Evolutionary conservation across 2,888 invertebrate species (phyloP).

Genomic region (Isotomurus palustris): DNA sequence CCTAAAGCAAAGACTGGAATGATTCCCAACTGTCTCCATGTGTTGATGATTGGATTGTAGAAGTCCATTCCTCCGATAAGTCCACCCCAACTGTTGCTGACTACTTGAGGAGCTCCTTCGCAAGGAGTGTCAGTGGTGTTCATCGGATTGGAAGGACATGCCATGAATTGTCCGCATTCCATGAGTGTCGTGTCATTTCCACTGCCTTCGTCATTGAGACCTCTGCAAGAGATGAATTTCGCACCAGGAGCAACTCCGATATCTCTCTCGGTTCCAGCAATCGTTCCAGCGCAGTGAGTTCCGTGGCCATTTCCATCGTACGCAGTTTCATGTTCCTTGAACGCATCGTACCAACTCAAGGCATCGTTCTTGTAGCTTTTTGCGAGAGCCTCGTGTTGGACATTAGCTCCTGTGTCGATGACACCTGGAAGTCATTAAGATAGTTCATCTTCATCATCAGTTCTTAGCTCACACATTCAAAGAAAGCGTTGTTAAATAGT

Average conservation of each 20-base stretch:
- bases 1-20: slow-evolving; percentile 7
- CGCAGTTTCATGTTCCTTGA: neutral
- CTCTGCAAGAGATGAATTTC: neutral
- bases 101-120: neutral
- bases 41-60: slow-evolving; percentile 1
- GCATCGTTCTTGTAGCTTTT: slow-evolving; percentile 2
- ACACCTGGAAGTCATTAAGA: no score
- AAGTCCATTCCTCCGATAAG: neutral
- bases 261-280: neutral
- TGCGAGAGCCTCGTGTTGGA: neutral
- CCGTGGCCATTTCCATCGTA: slow-evolving; percentile 4
- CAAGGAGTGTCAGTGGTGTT: neutral
- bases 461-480: no score
- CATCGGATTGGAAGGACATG: neutral
- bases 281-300: neutral
- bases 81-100: neutral
- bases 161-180: slow-evolving; percentile 3
- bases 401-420: no score
- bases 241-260: neutral
- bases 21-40: neutral
- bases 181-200: neutral
- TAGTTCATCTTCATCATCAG: no score
- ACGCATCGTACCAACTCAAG: neutral
- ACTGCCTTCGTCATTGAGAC: slow-evolving; percentile 1
- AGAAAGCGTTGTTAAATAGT: neutral